Evolutionary conservation across 2,888 invertebrate genomes (phyloP), one percentile per base, ranked within the genome.

Genomic region (Drosophila mettleri): DNA sequence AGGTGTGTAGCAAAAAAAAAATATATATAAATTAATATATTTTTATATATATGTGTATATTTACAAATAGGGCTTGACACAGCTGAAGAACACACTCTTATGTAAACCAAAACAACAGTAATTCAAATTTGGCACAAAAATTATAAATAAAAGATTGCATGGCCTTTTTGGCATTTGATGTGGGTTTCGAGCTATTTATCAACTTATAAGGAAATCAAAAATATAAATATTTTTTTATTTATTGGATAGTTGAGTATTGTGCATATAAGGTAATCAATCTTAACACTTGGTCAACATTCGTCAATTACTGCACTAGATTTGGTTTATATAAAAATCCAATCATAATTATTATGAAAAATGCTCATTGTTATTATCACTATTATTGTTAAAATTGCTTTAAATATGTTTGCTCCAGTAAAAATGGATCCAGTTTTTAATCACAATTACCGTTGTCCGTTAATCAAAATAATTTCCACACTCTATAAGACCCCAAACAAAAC

Each of bases 381-480:
- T 54, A 43, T 45, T 38, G 29, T 27, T 16, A 33, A 60, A 66
- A 62, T 68, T 46, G 62, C 58, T 48, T 61, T 54, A 63, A 65
- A 41, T 57, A 58, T 55, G 36, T 66, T 55, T 84, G 84, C 65
- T 81, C 79, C 67, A 86, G 54, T 83, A 67, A 79, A 57, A 86
- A 74, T 68, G 69, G 55, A 51, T 64, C 53, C 58, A 74, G 61
- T 71, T 60, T 61, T 29, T 24, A 71, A 74, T 64, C 58, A 24
- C 49, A 65, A 77, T 79, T 77, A 72, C 64, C 55, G 69, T 74
- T 67, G 73, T 63, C 80, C 73, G 80, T 83, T 83, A 78, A 73
- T 69, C 69, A 67, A 83, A 86, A 86, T 73, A 86, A 82, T 86
- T 86, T 86, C 83, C 83, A 81, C 69, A 71, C 82, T 76, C 62